These are phyloP conservation scores for Popillia japonica DNA, from an alignment of 1,140 invertebrate genomes.

Conservation along the genomic window DNA sequence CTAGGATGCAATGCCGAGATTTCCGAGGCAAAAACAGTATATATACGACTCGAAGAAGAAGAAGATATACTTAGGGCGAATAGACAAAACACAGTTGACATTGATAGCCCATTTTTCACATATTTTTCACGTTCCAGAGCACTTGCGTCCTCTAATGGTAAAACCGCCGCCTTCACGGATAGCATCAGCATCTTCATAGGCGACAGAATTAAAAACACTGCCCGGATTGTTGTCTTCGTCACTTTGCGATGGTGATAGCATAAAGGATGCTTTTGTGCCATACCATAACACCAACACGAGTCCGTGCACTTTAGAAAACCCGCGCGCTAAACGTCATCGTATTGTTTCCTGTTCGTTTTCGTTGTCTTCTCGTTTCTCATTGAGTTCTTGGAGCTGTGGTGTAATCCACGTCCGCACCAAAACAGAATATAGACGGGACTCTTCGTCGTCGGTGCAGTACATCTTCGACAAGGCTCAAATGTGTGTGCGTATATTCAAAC, in stretches of 20 bases:
- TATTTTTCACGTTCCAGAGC: conserved; percentile 26
- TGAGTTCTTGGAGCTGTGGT: not conserved
- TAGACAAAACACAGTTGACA: conserved; percentile 35
- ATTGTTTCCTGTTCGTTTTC: conserved; percentile 14
- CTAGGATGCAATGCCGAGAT: not conserved
- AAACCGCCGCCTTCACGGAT: not conserved
- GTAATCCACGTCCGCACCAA: conserved; percentile 24
- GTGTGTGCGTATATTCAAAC: conserved; percentile 9
- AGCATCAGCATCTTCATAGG: conserved; percentile 6
- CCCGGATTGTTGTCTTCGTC: conserved; percentile 5
- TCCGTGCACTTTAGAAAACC: not conserved
- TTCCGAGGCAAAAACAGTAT: not conserved
- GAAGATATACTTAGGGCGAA: not conserved
- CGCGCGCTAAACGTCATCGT: not conserved
- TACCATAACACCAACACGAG: conserved; percentile 8
- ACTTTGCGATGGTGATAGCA: not conserved
- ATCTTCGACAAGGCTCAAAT: conserved; percentile 6
- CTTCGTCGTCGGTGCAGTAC: conserved; percentile 1
- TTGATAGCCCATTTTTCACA: conserved; percentile 31
- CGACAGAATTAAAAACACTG: conserved; percentile 19
- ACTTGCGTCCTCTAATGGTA: not conserved
- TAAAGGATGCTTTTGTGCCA: conserved; percentile 29
- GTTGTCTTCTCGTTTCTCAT: not conserved
- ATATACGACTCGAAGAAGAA: not conserved
- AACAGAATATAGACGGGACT: conserved; percentile 27